These are phyloP conservation scores for Elgonia sp. DNA, from an alignment of 2,888 invertebrate species.

Conservation along the genomic window DNA sequence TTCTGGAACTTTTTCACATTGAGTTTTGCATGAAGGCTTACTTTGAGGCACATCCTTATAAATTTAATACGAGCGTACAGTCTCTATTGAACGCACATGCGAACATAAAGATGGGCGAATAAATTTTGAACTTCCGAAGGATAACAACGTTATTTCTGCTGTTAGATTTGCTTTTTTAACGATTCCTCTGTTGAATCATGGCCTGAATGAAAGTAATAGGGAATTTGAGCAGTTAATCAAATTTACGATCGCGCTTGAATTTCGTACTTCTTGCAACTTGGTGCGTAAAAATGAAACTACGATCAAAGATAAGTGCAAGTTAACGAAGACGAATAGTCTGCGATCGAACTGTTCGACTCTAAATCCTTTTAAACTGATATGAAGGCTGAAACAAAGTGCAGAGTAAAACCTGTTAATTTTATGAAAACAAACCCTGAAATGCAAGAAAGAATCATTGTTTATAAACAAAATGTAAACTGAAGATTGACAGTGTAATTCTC, in stretches of 20 bases:
- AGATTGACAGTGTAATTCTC: conserved; percentile 83
- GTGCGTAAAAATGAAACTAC: conserved; percentile 47
- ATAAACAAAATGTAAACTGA: conserved; percentile 52
- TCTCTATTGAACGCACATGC: conserved; percentile 51
- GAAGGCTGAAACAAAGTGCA: conserved; percentile 25
- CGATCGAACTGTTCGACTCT: conserved; percentile 40
- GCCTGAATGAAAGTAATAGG: conserved; percentile 56
- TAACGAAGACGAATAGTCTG: conserved; percentile 55
- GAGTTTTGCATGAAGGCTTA: conserved; percentile 85
- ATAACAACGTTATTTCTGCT: conserved; percentile 82
- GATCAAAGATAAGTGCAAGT: conserved; percentile 63
- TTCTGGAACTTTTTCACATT: conserved; percentile 77
- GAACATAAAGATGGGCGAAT: conserved; percentile 57
- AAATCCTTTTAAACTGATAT: conserved; percentile 45
- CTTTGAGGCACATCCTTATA: conserved; percentile 83
- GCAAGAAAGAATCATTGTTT: conserved; percentile 57
- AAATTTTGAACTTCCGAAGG: conserved; percentile 82
- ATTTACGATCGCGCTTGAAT: conserved; percentile 68
- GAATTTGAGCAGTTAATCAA: conserved; percentile 68
- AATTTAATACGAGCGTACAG: conserved; percentile 77
- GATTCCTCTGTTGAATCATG: conserved; percentile 48
- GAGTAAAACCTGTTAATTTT: conserved; percentile 32
- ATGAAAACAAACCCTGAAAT: background rate
- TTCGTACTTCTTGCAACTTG: conserved; percentile 50
- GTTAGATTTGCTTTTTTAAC: conserved; percentile 53